A percentile compares a stretch with the other conserved stretches of the same genome.
Conservation (phyloP, 92 coral and sea anemone species). For the Phenganax subtilis region DNA sequence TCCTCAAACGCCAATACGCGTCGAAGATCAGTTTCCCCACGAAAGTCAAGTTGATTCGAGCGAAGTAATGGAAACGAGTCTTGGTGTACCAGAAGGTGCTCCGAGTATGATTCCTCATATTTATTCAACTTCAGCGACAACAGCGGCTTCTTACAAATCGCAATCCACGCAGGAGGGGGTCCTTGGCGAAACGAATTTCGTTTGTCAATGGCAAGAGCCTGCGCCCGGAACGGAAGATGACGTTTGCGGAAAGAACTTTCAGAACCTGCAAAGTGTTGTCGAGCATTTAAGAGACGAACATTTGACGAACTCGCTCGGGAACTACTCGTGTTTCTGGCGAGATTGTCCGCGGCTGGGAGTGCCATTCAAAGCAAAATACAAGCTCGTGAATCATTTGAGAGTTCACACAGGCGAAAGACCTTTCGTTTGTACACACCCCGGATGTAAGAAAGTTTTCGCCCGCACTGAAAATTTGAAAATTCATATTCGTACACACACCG, state of each 20-base stretch:
- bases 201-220: conserved; percentile 74
- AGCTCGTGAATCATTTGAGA: conserved; percentile 85
- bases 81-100: conserved; percentile 29
- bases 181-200: conserved; percentile 17
- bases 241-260: conserved; percentile 77
- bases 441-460: conserved; percentile 90
- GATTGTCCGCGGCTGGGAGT: conserved; percentile 85
- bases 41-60: background rate
- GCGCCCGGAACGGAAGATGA: conserved; percentile 53
- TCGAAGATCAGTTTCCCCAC: conserved; percentile 21
- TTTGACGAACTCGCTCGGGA: conserved; percentile 59
- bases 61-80: conserved; percentile 14
- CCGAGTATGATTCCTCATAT: conserved; percentile 42
- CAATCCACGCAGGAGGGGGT: conserved; percentile 36
- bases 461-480: conserved; percentile 96
- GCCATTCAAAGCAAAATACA: conserved; percentile 98
- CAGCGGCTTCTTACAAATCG: conserved; percentile 18
- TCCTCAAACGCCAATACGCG: conserved; percentile 39
- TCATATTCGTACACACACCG: conserved; percentile 88
- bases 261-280: conserved; percentile 78
- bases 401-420: conserved; percentile 99
- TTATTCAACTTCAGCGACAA: conserved; percentile 22
- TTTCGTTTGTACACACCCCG: conserved; percentile 76
- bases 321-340: conserved; percentile 87
- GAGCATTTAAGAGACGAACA: conserved; percentile 83